Conservation (phyloP, 2,888 invertebrate genomes). For the Balanococcus diminutus region DNA sequence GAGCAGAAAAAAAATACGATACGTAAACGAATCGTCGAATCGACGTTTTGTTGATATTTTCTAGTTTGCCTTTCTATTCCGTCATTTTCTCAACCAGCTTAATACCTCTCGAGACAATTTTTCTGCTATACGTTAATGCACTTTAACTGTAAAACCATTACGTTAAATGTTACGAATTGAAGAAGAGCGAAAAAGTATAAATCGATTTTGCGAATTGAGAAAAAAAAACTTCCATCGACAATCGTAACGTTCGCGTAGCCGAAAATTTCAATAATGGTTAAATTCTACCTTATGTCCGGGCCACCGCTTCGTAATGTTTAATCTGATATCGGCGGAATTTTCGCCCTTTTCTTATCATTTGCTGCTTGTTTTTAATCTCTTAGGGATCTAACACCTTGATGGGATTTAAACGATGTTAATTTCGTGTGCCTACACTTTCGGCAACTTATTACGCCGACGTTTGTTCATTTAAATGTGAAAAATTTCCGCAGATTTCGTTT, state of each 20-base stretch:
- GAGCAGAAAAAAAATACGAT: constrained; percentile 20
- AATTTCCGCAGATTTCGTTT: not conserved
- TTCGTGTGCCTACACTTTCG: constrained; percentile 2
- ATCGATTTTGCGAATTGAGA: not conserved
- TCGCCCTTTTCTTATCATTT: constrained; percentile 12
- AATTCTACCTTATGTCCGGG: not conserved
- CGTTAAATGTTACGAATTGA: not conserved
- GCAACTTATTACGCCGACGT: not conserved
- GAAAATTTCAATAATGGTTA: constrained; percentile 33
- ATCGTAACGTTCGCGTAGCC: not conserved
- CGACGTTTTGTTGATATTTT: not conserved
- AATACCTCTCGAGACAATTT: constrained; percentile 43
- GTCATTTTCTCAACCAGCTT: not conserved
- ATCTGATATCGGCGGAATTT: constrained; percentile 21
- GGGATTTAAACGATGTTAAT: constrained; percentile 35
- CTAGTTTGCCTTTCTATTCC: not conserved
- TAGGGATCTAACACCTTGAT: not conserved
- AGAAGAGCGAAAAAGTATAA: not conserved
- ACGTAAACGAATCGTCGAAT: not conserved
- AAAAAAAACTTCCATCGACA: not conserved
- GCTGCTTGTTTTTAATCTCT: not conserved
- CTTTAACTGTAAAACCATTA: constrained; percentile 36
- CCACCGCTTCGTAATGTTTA: not conserved
- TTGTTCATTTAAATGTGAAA: constrained; percentile 17
- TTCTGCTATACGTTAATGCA: constrained; percentile 23